Evolutionary conservation across 1,140 invertebrate species (phyloP), one percentile per base, ranked within the genome.

Genomic region (Neodiprion lecontei): DNA sequence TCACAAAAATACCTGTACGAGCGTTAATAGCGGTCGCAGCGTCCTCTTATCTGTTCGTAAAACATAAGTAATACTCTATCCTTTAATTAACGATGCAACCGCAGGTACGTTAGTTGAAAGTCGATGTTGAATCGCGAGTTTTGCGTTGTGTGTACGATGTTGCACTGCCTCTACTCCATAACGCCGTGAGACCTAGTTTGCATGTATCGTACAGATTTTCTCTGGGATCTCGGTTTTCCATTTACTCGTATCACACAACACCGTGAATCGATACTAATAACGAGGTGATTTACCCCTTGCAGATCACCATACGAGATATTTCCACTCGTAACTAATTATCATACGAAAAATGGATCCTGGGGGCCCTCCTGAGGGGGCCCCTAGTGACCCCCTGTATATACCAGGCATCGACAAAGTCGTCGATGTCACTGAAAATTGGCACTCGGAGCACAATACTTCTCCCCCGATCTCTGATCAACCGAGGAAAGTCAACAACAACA

Each of bases 361-460:
- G 87, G 87, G 85, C 85, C 87, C 87, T 88, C 87, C 83, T 80
- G 83, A 87, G 84, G 86, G 87, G 87, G 86, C 83, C 87, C 87
- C 86, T 83, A 76, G 68, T 74, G 83, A 85, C 75, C 79, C 81
- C 66, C 77, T 83, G 74, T 84, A 88, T 40, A 82, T 86, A 77
- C 50, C 79, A 49, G 81, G 75, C n/a, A 79, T 85, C 66, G 84
- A 85, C 53, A 87, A 87, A 75, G 76, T 75, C n/a, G 75, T 79
- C 70, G 79, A 82, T n/a, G 79, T 73, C 53, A 75, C 78, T 1
- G 76, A 81, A 40, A 81, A 79, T 76, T 85, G 84, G 85, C 75
- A 80, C 40, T 78, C 77, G 8, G 80, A 82, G 72, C 78, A 81
- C 65, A 75, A 78, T 5, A 72, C 82, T 9, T 70, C 82, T 4